Percentiles rank a stretch among this genome's conserved stretches.
phyloP scores from a whole-genome alignment of 2,888 invertebrate species.

The Busseola fusca region DNA sequence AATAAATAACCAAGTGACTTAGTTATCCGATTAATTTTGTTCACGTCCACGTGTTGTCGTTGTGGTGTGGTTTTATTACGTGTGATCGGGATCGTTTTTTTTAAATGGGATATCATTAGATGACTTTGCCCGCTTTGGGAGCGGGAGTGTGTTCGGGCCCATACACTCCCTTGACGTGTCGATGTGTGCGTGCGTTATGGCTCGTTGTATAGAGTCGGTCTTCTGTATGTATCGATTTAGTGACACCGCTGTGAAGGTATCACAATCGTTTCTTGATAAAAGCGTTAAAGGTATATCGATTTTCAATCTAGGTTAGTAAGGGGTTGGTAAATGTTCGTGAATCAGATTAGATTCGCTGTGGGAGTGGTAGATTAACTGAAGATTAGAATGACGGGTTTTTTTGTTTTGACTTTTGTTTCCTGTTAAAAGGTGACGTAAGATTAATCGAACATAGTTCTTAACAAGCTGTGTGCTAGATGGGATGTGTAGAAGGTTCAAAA shows the following conservation, averaged over 20 bases:
- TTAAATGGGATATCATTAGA: too few relatives aligned
- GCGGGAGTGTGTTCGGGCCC: background rate
- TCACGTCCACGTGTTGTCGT: background rate
- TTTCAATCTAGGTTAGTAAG: constrained; percentile 39
- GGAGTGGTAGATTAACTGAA: background rate
- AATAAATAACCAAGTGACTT: too few relatives aligned
- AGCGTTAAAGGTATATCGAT: constrained; percentile 40
- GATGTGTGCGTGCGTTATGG: background rate
- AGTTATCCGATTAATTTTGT: too few relatives aligned
- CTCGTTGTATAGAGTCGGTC: accelerated
- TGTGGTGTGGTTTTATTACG: background rate
- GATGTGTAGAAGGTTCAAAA: background rate
- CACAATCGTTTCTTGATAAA: constrained; percentile 29
- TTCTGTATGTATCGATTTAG: background rate
- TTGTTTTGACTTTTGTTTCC: background rate
- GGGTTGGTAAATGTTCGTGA: constrained; percentile 33
- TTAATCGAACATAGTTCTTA: background rate
- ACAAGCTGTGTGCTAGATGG: background rate
- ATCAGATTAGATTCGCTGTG: constrained; percentile 22
- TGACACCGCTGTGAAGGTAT: constrained; percentile 24
- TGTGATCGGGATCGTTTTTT: background rate
- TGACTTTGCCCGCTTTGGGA: too few relatives aligned
- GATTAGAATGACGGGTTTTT: background rate
- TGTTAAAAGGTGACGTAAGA: background rate
- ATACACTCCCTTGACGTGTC: too few relatives aligned